Evolutionary conservation across 2,888 invertebrate genomes (phyloP), one percentile per base, ranked within the genome.

Genomic region (Lasioglossum malachurum): DNA sequence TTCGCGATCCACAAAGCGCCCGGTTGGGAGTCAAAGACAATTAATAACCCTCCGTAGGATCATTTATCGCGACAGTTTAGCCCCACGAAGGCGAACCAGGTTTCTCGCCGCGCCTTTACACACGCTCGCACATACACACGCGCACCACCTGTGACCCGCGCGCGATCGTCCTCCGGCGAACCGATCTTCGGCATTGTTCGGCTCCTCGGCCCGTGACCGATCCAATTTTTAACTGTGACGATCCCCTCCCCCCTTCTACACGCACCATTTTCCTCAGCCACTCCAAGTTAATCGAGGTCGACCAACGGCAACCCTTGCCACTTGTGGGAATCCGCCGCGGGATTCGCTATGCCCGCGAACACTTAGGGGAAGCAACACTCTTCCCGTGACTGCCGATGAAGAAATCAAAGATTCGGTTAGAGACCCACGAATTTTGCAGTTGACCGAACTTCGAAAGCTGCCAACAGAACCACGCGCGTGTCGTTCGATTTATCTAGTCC

Each of bases 51-150:
- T 93, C 93, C 89, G 91, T 88, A 92, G 93, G 92, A 95, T 95
- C 95, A 95, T 95, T 95, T 95, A 95, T 95, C 94, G 95, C 95
- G 95, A 95, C 95, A 95, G 95, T 95, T 95, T 94, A 94, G 94
- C 88, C 89, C 91, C 90, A 87, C 90, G 92, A 89, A 76, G 86
- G 60, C 46, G 72, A 89, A 76, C 77, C 81, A 78, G 71, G 27
- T 76, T 85, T 77, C 80, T 57, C 67, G 75, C 57, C 77, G 75
- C 67, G 44, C 35, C 69, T 38, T 69, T 4, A 23, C 49, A 64
- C 64, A 19, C 64, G 8, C 19, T 2, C 64, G 31, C 14, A 31
- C 64, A 3, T n/a, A 31, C 16, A 16, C 14, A 31, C 8, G 2
- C 16, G 31, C 31, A 64, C 8, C 64, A 64, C 31, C 64, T 64